Conservation (phyloP, 2,888 invertebrate genomes). For the Ischnus inquisitorius region DNA sequence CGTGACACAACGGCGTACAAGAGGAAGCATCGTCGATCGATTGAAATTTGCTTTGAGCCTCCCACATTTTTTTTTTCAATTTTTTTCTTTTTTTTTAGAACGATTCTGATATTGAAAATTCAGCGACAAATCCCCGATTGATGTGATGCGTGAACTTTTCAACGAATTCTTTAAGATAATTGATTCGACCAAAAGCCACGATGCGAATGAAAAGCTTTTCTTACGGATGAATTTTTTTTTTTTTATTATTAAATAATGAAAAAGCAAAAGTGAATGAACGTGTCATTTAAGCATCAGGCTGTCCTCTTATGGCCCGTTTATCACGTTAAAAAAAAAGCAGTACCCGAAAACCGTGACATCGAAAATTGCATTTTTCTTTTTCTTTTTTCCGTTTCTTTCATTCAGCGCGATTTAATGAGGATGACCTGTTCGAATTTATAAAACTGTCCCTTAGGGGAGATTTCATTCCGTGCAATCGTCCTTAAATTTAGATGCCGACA, state of each 20-base stretch:
- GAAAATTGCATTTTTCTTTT: conserved; percentile 68
- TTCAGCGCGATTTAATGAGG: conserved; percentile 72
- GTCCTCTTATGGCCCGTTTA: conserved; percentile 71
- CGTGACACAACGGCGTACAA: conserved; percentile 68
- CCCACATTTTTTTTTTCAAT: neutral
- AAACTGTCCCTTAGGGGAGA: conserved; percentile 84
- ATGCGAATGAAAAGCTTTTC: conserved; percentile 49
- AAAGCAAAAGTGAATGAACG: conserved; percentile 24
- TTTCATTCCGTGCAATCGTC: conserved; percentile 81
- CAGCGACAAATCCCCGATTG: neutral
- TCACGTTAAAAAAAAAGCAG: conserved; percentile 74
- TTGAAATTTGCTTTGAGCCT: conserved; percentile 47
- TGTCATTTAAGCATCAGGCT: conserved; percentile 37
- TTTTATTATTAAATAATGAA: conserved; percentile 46
- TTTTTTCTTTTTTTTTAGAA: neutral
- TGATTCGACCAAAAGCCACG: conserved; percentile 54
- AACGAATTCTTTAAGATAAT: neutral
- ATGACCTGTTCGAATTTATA: conserved; percentile 74
- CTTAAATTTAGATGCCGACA: conserved; percentile 83
- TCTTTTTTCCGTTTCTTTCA: conserved; percentile 45
- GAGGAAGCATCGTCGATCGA: conserved; percentile 58
- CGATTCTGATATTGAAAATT: conserved; percentile 4
- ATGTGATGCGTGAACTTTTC: neutral
- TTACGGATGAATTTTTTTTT: conserved; percentile 55
- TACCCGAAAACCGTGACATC: conserved; percentile 74